Evolutionary conservation across 2,113 vertebrate genomes (phyloP), one percentile per base, ranked within the genome.

Genomic region (Elephantulus edwardii): DNA sequence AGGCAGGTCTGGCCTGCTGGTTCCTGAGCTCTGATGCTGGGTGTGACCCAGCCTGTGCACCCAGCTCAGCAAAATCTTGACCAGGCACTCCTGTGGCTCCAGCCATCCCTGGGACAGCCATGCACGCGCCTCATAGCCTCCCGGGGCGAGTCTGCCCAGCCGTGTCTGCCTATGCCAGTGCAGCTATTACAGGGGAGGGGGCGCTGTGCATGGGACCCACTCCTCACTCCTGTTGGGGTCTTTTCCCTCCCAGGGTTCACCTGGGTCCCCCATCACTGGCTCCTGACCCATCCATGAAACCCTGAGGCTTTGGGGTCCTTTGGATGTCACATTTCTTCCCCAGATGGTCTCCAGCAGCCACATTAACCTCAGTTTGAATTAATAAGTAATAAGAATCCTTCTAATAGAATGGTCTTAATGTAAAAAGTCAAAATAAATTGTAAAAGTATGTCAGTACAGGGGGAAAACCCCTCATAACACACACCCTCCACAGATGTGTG

Each of bases 41-140:
- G 76, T 30, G 66, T 81, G 89, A 66, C 75, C 44, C 12, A 28
- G 35, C 75, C 84, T 14, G 19, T 46, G 77, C 20, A 50, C 78
- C 72, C 56, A 88, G 35, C 88, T 95, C 83, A 80, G 88, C 94
- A 93, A 83, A 92, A 88, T 80, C 1, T 35, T 64, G 54, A 58
- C 72, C 72, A 83, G 64, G 30, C 0, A 8, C 40, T 26, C 64
- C 6, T 0, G 28, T 3, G 13, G 38, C 87, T 52, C 46, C 7
- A 10, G 54, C 22, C n/a, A 68, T 30, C 56, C 17, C 28, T 0
- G 3, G 40, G 82, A n/a, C 42, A 28, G 40, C 38, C 4, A 0
- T 40, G 33, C 0, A 1, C 66, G n/a, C n/a, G n/a, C n/a, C 35
- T 0, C 16, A 35, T 22, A 5, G 7, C 77, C 16, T 12, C 16